Evolutionary conservation across 2,888 invertebrate species (phyloP).

Genomic region (Meloe dianella): DNA sequence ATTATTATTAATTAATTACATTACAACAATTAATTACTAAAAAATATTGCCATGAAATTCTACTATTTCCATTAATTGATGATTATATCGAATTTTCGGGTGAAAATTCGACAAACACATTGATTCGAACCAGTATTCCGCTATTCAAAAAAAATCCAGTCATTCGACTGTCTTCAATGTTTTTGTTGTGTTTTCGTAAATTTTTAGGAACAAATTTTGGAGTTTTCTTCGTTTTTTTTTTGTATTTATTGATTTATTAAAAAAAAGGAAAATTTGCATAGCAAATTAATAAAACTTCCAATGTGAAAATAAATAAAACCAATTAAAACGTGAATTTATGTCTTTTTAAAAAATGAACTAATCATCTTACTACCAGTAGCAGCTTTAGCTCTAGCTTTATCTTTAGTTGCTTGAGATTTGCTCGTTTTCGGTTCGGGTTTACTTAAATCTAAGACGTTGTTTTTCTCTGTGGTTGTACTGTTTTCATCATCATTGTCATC

Average conservation of each 20-base stretch:
- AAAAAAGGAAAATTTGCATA: conserved; percentile 27
- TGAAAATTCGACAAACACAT: conserved; percentile 21
- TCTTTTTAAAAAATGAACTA: conserved; percentile 79
- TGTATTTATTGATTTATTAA: not conserved
- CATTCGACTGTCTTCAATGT: conserved; percentile 21
- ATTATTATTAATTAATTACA: conserved; percentile 10
- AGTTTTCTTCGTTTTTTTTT: conserved; percentile 13
- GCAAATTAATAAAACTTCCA: conserved; percentile 24
- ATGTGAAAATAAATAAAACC: conserved; percentile 13
- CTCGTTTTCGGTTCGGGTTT: conserved; percentile 54
- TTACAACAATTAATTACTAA: conserved; percentile 11
- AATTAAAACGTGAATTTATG: conserved; percentile 39
- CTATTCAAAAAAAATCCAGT: conserved; percentile 32
- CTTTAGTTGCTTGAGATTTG: conserved; percentile 71
- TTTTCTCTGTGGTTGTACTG: conserved; percentile 47
- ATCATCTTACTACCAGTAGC: conserved; percentile 82
- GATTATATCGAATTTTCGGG: not conserved
- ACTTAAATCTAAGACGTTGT: conserved; percentile 55
- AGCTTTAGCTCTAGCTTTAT: conserved; percentile 77
- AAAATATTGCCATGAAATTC: conserved; percentile 5
- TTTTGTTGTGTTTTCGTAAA: conserved; percentile 26
- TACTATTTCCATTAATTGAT: not conserved
- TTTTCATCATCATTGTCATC: conserved; percentile 52
- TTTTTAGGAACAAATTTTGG: conserved; percentile 37
- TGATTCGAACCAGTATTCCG: conserved; percentile 29